Evolutionary conservation across 2,113 vertebrate species (phyloP).

Genomic region (Anarrhichthys ocellatus): DNA sequence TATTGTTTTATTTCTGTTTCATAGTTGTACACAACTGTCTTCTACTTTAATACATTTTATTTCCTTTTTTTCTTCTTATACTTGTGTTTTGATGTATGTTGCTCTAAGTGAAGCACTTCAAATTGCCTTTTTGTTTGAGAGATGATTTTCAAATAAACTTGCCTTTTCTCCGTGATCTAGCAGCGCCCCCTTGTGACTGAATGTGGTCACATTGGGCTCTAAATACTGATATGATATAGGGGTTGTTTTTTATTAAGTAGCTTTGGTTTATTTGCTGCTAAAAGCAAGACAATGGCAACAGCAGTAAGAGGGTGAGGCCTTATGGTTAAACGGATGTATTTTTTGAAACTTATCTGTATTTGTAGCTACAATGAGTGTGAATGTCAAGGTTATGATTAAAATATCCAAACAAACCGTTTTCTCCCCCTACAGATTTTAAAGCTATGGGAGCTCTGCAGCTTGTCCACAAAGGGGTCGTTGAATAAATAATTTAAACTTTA

Average conservation of each 20-base stretch:
- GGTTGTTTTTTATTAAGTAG: not conserved
- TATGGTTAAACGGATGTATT: too few relatives aligned
- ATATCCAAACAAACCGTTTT: too few relatives aligned
- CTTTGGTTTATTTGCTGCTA: not conserved
- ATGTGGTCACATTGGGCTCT: not conserved
- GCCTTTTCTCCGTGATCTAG: not conserved
- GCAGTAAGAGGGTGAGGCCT: too few relatives aligned
- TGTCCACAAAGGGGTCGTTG: too few relatives aligned
- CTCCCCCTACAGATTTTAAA: too few relatives aligned
- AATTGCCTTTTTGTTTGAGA: not conserved
- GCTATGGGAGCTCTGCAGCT: too few relatives aligned
- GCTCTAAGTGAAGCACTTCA: not conserved
- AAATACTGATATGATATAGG: not conserved
- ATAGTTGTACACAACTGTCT: not conserved
- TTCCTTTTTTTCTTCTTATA: not conserved
- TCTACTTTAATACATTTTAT: not conserved
- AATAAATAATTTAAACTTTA: too few relatives aligned
- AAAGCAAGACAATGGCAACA: not conserved
- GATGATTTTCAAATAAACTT: not conserved
- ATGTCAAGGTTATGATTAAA: too few relatives aligned
- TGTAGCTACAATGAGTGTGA: too few relatives aligned
- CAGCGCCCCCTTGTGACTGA: slow-evolving; percentile 52
- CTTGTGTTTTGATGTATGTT: not conserved
- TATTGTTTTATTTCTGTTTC: not conserved
- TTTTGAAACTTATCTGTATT: too few relatives aligned